Conservation (phyloP, 2,797 vertebrate species). For the Stomatorhinus walkeri region DNA sequence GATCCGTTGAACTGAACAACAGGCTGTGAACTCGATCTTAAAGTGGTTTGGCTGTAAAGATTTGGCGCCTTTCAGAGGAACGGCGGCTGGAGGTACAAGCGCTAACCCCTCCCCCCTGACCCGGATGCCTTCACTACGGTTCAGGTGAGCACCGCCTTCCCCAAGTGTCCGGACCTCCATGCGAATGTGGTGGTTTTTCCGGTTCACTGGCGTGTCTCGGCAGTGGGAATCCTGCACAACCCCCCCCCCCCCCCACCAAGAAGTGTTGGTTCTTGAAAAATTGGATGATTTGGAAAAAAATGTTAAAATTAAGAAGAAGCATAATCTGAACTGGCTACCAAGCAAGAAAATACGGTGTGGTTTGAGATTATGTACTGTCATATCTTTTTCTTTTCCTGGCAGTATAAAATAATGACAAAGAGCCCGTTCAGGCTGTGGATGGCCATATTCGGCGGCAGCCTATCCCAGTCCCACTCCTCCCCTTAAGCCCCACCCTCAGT, state of each 20-base stretch:
- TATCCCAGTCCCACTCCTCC: slow-evolving; percentile 17
- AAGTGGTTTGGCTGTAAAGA: background rate
- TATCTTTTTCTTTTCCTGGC: slow-evolving; percentile 26
- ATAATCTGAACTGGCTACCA: slow-evolving; percentile 12
- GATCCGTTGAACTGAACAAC: background rate
- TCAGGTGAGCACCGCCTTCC: background rate
- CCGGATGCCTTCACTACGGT: background rate
- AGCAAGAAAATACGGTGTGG: slow-evolving; percentile 13
- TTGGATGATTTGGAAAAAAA: background rate
- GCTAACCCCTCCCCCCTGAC: background rate
- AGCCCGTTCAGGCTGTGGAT: slow-evolving; percentile 60
- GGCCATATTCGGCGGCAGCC: slow-evolving; percentile 54
- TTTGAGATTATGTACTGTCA: slow-evolving; percentile 16
- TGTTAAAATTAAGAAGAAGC: background rate
- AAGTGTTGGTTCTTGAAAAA: background rate
- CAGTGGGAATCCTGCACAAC: background rate
- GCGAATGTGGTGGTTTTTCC: background rate
- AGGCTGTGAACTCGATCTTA: background rate
- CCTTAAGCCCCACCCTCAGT: slow-evolving; percentile 1
- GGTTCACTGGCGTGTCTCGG: background rate
- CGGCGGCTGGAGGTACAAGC: background rate
- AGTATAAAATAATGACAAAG: slow-evolving; percentile 51
- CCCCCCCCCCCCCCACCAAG: background rate
- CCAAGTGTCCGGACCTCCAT: background rate
- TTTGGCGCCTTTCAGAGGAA: background rate